phyloP scores from a whole-genome alignment of 2,888 invertebrate genomes.

The Pseudeuparius sepicola region DNA sequence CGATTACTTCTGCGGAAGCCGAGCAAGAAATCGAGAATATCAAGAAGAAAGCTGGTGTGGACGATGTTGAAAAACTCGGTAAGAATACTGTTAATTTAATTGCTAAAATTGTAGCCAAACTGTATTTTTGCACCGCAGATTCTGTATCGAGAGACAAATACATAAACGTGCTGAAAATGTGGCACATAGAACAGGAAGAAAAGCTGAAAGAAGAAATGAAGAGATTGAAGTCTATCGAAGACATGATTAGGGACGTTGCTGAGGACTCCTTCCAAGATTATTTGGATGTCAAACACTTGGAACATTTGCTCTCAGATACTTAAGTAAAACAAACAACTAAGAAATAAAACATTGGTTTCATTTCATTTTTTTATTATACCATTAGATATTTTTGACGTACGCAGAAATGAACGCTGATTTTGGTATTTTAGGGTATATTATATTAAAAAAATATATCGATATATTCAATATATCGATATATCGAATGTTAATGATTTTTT shows the following conservation, averaged over 20 bases:
- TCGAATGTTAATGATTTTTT: too few species aligned
- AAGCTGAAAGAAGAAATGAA: slow-evolving; percentile 34
- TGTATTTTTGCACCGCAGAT: too few species aligned
- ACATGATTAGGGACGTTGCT: slow-evolving; percentile 30
- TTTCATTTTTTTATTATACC: too few species aligned
- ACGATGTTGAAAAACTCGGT: slow-evolving; percentile 27
- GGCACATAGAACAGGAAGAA: slow-evolving; percentile 33
- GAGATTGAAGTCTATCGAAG: slow-evolving; percentile 32
- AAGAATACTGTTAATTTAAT: slow-evolving; percentile 7
- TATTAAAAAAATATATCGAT: too few species aligned
- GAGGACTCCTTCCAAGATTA: slow-evolving; percentile 23
- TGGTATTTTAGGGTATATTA: too few species aligned
- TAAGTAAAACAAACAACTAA: too few species aligned
- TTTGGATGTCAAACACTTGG: slow-evolving; percentile 19
- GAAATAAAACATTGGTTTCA: too few species aligned
- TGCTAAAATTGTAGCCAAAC: not conserved
- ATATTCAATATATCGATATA: too few species aligned
- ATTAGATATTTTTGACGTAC: too few species aligned
- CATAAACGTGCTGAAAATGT: slow-evolving; percentile 29
- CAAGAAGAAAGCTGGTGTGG: slow-evolving; percentile 26
- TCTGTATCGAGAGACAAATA: slow-evolving; percentile 29
- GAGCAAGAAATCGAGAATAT: slow-evolving; percentile 26
- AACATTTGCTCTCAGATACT: slow-evolving; percentile 14
- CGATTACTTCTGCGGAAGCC: slow-evolving; percentile 25
- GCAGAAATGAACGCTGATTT: too few species aligned